A percentile compares a stretch with the other conserved stretches of the same genome.
These are phyloP conservation scores for Pantherophis vulpinus DNA, from an alignment of 2,797 vertebrate species.

Conservation along the genomic window DNA sequence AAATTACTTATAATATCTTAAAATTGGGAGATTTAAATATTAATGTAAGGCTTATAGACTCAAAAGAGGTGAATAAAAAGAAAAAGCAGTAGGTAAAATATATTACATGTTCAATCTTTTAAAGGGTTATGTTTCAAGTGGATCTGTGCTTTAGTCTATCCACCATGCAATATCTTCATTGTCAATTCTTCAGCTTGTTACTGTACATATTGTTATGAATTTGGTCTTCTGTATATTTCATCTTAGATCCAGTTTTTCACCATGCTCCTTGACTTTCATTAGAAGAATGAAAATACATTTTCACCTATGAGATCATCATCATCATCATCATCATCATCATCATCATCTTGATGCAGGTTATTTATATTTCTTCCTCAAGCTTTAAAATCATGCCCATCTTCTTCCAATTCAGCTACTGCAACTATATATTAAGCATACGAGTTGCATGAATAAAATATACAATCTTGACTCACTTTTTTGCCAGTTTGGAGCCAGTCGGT, in stretches of 20 bases:
- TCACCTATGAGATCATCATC: neutral
- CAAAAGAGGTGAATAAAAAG: neutral
- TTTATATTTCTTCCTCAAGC: neutral
- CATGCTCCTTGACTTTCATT: neutral
- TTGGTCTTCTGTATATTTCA: neutral
- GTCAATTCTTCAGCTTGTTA: neutral
- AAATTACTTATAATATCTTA: neutral
- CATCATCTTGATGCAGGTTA: neutral
- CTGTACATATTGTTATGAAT: neutral
- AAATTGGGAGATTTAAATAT: neutral
- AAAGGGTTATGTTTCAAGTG: neutral
- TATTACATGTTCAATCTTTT: neutral
- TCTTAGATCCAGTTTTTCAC: neutral
- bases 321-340: neutral
- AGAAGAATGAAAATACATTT: neutral
- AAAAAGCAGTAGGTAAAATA: neutral
- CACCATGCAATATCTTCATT: neutral
- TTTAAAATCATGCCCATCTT: neutral
- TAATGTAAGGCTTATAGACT: neutral
- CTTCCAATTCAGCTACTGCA: neutral
- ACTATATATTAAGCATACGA: neutral
- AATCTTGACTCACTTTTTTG: neutral
- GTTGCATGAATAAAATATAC: neutral
- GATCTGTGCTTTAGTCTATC: neutral
- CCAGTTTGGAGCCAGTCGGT: neutral